A percentile compares a stretch with the other conserved stretches of the same genome.
Conservation (phyloP, 2,113 vertebrate species). For the Henicopernis longicauda region DNA sequence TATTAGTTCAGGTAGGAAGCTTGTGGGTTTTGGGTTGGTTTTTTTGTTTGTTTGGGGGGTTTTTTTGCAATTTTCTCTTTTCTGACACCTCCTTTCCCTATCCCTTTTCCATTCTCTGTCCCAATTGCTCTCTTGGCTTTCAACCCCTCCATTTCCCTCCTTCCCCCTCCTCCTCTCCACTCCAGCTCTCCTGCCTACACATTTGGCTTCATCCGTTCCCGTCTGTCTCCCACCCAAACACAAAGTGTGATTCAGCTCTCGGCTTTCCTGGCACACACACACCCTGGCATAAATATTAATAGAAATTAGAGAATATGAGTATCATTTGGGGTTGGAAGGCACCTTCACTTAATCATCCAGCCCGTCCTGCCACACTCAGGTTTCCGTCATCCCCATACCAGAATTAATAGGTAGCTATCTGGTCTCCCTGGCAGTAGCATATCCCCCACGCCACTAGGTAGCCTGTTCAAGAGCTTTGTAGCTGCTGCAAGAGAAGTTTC, state of each 20-base stretch:
- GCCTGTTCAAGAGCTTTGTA: not conserved
- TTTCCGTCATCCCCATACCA: not conserved
- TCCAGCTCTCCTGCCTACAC: conserved; percentile 24
- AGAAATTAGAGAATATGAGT: conserved; percentile 46
- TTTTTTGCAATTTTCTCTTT: not conserved
- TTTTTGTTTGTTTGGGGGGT: too few species aligned
- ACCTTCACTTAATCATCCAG: not conserved
- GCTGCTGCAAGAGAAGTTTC: not conserved
- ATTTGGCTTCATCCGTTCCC: conserved; percentile 53
- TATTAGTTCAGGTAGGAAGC: not conserved
- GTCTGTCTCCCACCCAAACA: conserved; percentile 66
- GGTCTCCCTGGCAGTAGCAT: not conserved
- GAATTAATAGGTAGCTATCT: not conserved
- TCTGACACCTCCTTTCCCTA: not conserved
- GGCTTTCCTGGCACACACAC: conserved; percentile 10
- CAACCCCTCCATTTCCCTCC: not conserved
- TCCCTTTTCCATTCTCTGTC: not conserved
- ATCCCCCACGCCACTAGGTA: not conserved
- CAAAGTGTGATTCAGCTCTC: conserved; percentile 43
- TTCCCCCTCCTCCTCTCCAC: conserved; percentile 6
- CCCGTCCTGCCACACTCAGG: not conserved
- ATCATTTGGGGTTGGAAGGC: conserved; percentile 21
- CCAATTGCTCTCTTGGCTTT: not conserved
- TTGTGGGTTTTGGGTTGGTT: not conserved
- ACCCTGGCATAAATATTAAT: conserved; percentile 56